Percentiles rank a stretch among this genome's conserved stretches.
Evolutionary conservation across 2,113 vertebrate genomes (phyloP).

Genomic region (Ancistrus triradiatus): DNA sequence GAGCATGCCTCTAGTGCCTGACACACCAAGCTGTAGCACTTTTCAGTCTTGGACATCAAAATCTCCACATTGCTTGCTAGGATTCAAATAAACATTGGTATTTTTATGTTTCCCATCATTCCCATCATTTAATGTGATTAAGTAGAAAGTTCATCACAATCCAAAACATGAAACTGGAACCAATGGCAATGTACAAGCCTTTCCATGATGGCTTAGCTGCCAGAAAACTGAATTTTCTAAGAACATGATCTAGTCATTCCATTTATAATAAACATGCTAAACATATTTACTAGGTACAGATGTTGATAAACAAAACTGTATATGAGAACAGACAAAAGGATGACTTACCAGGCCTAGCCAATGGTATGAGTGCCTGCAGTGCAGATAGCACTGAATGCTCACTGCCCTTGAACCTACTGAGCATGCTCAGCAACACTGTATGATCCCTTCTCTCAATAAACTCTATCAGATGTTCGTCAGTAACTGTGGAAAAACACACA

Average conservation of each 20-base stretch:
- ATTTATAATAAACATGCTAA: too few relatives aligned
- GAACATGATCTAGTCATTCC: too few relatives aligned
- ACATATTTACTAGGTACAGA: too few relatives aligned
- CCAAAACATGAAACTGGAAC: too few relatives aligned
- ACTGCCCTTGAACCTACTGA: conserved; percentile 72
- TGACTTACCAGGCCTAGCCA: conserved; percentile 79
- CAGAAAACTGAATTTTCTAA: neutral
- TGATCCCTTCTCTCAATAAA: conserved; percentile 93
- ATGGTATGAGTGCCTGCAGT: conserved; percentile 77
- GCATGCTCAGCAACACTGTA: conserved; percentile 70
- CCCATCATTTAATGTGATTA: neutral
- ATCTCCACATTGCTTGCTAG: conserved; percentile 89
- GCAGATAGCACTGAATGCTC: conserved; percentile 77
- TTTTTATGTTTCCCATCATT: neutral
- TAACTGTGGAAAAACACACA: conserved; percentile 65
- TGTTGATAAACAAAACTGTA: too few relatives aligned
- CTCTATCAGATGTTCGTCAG: conserved; percentile 82
- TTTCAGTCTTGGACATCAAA: conserved; percentile 88
- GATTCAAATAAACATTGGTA: conserved; percentile 43
- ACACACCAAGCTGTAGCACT: conserved; percentile 82
- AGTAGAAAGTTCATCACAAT: too few relatives aligned
- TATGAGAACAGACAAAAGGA: too few relatives aligned
- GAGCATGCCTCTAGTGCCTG: conserved; percentile 78
- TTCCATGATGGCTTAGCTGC: too few relatives aligned
- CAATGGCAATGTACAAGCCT: too few relatives aligned